Evolutionary conservation across 1,140 invertebrate species (phyloP).

Genomic region (Ladona fulva): DNA sequence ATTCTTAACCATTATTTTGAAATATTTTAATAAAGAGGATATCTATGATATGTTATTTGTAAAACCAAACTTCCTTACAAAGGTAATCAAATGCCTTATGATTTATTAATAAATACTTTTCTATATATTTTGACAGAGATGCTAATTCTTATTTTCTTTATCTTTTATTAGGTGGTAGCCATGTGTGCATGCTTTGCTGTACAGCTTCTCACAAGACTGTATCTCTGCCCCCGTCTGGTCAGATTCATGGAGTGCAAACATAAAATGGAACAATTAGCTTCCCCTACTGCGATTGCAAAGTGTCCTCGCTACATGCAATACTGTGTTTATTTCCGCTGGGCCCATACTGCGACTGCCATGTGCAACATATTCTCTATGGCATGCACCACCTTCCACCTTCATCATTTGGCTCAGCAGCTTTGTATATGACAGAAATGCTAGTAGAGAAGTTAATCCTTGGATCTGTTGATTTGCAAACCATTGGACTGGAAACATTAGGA

Average conservation of each 20-base stretch:
- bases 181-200: conserved; percentile 58
- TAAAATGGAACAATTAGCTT: conserved; percentile 53
- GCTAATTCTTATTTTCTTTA: conserved; percentile 17
- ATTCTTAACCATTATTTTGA: neutral
- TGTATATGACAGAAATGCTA: neutral
- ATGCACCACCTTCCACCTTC: conserved; percentile 58
- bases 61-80: neutral
- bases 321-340: conserved; percentile 52
- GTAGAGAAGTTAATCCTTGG: neutral
- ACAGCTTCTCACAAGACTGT: conserved; percentile 56
- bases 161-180: conserved; percentile 46
- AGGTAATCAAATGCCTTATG: neutral
- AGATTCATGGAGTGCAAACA: conserved; percentile 56
- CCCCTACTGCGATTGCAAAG: conserved; percentile 51
- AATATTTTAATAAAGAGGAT: neutral
- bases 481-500: too few species aligned
- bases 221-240: conserved; percentile 55
- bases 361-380: conserved; percentile 61
- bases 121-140: neutral
- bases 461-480: too few species aligned
- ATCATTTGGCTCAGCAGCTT: conserved; percentile 45
- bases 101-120: neutral
- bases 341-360: conserved; percentile 59
- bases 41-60: neutral
- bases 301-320: conserved; percentile 62